A percentile compares a stretch with the other conserved stretches of the same genome.
Evolutionary conservation across 2,113 vertebrate genomes (phyloP).

Genomic region (Protomyctophum bolini): DNA sequence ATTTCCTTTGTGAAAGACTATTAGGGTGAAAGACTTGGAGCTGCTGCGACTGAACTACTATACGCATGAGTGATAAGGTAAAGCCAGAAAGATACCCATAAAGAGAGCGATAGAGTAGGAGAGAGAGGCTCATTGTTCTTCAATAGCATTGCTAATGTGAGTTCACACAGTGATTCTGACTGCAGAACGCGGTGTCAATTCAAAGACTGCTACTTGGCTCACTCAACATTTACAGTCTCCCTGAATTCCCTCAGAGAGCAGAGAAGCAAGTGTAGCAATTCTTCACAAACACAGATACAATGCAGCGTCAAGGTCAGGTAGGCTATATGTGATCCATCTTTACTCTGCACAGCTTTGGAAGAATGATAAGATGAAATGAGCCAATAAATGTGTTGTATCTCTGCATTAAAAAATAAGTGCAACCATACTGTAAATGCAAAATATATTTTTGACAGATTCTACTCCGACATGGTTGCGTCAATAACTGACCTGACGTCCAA

Average conservation of each 20-base stretch:
- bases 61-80: neutral
- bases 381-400: neutral
- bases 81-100: neutral
- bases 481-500: too few species aligned
- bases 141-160: conserved; percentile 5
- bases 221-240: conserved; percentile 1
- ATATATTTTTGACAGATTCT: neutral
- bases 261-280: neutral
- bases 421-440: neutral
- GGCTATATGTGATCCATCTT: neutral
- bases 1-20: conserved; percentile 2
- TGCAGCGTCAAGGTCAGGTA: neutral
- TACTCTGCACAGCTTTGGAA: neutral
- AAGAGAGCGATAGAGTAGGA: neutral
- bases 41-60: neutral
- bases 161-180: neutral
- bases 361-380: neutral
- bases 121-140: conserved; percentile 13
- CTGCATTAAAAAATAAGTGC: neutral
- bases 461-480: too few species aligned
- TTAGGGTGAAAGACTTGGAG: neutral
- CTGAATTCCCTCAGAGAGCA: conserved; percentile 6
- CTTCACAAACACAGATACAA: conserved; percentile 7
- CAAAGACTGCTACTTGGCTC: conserved; percentile 4
- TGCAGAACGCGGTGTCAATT: neutral